These are phyloP conservation scores for Cettia cetti DNA, from an alignment of 2,113 vertebrate species.

Conservation along the genomic window DNA sequence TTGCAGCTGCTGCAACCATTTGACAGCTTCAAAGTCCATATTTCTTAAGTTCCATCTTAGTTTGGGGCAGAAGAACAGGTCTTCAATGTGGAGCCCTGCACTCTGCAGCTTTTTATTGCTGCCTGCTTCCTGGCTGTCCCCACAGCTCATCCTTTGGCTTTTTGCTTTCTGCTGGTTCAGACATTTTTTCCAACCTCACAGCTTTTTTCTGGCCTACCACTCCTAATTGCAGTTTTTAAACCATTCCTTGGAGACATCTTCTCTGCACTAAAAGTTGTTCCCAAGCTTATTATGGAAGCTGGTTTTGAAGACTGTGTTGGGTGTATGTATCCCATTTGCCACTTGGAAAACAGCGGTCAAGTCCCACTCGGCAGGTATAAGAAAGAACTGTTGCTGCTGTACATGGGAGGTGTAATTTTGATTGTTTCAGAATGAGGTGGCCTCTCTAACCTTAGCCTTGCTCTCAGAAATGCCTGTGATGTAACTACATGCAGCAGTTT, in stretches of 20 bases:
- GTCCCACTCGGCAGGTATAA: neutral
- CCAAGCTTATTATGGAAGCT: fast-evolving
- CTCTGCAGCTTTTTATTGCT: neutral
- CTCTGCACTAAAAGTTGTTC: neutral
- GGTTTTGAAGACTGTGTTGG: neutral
- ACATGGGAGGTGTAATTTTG: neutral
- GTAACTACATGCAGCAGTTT: neutral
- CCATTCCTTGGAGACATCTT: neutral
- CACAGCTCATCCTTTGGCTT: neutral
- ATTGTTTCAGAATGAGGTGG: conserved; percentile 8
- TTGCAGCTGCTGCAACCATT: neutral
- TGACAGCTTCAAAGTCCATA: neutral
- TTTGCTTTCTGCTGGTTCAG: neutral
- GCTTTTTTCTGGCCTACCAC: neutral
- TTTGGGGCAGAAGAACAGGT: neutral
- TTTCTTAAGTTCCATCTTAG: neutral
- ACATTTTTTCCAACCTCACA: neutral
- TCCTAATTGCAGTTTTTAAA: neutral
- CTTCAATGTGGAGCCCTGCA: neutral
- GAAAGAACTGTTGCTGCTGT: neutral
- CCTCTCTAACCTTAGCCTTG: conserved; percentile 7
- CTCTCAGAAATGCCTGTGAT: neutral
- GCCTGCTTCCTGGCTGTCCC: neutral
- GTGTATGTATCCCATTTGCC: neutral
- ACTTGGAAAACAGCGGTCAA: neutral